Percentiles rank a stretch among this genome's conserved stretches.
phyloP scores from a whole-genome alignment of 2,797 vertebrate species.

The Podargus strigoides region DNA sequence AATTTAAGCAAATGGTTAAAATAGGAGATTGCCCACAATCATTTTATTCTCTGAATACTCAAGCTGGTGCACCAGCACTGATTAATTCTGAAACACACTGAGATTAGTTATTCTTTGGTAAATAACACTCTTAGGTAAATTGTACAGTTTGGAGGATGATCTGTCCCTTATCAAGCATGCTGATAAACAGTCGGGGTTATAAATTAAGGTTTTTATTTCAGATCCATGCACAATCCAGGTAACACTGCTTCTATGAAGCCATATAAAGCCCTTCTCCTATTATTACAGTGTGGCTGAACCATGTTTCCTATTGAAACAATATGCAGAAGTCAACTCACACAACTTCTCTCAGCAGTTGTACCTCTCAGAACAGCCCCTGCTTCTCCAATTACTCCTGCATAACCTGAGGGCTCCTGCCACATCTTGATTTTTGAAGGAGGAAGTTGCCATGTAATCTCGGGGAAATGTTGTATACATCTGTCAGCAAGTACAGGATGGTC shows the following conservation, averaged over 20 bases:
- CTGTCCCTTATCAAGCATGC: background rate
- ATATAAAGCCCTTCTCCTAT: background rate
- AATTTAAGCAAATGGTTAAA: background rate
- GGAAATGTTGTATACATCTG: constrained; percentile 64
- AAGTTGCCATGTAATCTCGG: constrained; percentile 66
- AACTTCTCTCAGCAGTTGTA: constrained; percentile 52
- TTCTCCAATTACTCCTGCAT: constrained; percentile 39
- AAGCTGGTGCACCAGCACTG: background rate
- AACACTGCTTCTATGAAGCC: background rate
- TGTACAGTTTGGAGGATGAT: background rate
- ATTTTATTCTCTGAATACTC: background rate
- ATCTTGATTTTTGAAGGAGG: constrained; percentile 51
- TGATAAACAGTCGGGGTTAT: background rate
- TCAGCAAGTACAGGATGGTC: constrained; percentile 65
- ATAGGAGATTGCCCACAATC: background rate
- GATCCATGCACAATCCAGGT: background rate
- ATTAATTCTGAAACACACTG: background rate
- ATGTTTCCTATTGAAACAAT: background rate
- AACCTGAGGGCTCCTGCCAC: constrained; percentile 37
- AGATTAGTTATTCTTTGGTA: background rate
- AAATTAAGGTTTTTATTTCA: background rate
- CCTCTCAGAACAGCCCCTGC: constrained; percentile 50
- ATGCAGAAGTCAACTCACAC: constrained; percentile 2
- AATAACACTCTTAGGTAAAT: too few species aligned
- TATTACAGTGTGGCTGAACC: background rate